Percentiles rank a stretch among this genome's conserved stretches.
These are phyloP conservation scores for Grammomys dolichurus DNA, from an alignment of 2,113 vertebrate genomes.

Conservation along the genomic window DNA sequence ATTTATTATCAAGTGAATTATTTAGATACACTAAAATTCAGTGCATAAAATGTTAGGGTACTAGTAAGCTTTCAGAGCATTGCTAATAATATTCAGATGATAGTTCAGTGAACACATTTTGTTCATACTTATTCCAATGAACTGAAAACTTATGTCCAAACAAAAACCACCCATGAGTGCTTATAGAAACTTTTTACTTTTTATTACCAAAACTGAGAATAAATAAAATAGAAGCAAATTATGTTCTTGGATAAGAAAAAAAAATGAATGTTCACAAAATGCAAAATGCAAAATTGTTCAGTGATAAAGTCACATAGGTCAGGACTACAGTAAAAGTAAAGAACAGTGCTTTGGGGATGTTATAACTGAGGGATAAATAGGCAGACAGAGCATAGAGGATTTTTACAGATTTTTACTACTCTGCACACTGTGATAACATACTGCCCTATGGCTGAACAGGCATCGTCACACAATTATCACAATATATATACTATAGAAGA, in stretches of 20 bases:
- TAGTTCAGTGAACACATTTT: background rate
- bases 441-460: background rate
- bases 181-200: background rate
- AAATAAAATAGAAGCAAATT: background rate
- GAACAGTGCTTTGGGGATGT: fast-evolving
- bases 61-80: background rate
- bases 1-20: background rate
- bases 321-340: background rate
- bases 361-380: background rate
- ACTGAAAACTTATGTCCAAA: background rate
- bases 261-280: background rate
- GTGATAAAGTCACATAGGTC: background rate
- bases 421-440: background rate
- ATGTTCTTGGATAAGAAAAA: background rate
- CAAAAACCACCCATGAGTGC: background rate
- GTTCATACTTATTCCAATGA: background rate
- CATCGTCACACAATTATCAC: background rate
- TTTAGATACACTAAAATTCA: background rate
- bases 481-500: background rate
- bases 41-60: background rate
- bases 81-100: background rate
- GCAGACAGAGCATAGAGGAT: fast-evolving
- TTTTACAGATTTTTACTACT: background rate
- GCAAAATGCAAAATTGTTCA: background rate
- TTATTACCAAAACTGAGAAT: background rate